Conservation (phyloP, 2,888 invertebrate genomes). For the Tiliacea aurago region DNA sequence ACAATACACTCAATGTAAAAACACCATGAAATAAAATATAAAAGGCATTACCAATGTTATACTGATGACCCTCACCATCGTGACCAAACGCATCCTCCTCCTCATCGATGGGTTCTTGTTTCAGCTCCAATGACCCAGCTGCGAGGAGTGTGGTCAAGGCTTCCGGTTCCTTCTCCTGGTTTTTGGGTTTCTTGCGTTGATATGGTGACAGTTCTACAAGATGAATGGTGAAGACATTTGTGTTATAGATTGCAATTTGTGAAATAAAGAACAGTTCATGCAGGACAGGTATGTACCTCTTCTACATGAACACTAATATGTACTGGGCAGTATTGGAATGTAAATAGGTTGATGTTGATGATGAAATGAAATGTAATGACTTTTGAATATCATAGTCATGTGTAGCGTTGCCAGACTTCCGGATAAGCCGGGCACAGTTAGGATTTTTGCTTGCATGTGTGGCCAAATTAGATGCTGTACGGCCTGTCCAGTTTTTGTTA, state of each 20-base stretch:
- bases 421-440: too few species aligned
- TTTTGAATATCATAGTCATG: too few species aligned
- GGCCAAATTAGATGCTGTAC: too few species aligned
- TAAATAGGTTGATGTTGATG: not conserved
- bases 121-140: constrained; percentile 76
- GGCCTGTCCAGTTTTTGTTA: too few species aligned
- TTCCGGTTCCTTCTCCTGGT: constrained; percentile 75
- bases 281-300: not conserved
- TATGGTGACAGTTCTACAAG: constrained; percentile 83
- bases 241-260: not conserved
- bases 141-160: constrained; percentile 79
- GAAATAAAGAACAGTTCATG: not conserved
- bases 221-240: not conserved
- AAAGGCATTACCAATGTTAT: constrained; percentile 40
- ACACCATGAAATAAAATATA: constrained; percentile 24
- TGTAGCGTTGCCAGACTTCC: too few species aligned
- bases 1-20: not conserved
- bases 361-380: not conserved
- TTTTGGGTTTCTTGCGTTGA: constrained; percentile 82
- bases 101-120: constrained; percentile 76
- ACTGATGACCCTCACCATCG: constrained; percentile 54
- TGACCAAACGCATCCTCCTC: constrained; percentile 67
- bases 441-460: too few species aligned
- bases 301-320: not conserved
- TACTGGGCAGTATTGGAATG: not conserved